Evolutionary conservation across 2,888 invertebrate species (phyloP), one percentile per base, ranked within the genome.

Genomic region (Chironomus riparius): DNA sequence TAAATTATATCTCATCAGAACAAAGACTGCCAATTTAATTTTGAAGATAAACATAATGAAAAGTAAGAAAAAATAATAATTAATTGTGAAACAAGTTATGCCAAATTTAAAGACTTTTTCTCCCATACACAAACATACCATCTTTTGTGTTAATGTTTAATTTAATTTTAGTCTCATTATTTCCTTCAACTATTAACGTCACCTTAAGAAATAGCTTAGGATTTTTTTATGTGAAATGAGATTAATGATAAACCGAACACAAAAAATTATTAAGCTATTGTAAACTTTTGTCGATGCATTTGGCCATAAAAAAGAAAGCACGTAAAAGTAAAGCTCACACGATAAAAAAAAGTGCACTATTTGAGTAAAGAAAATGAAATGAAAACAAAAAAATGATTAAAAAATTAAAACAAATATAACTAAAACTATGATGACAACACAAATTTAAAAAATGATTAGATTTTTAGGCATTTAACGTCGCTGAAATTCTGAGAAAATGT

Each of bases 101-200:
- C 83, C 80, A 84, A 84, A 82, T 82, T 83, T 79, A 83, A 83
- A 82, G 83, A 84, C 81, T 84, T 84, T 80, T 83, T 78, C 68
- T 18, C 24, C 21, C 21, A 7, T 6, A 56, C 10, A 65, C 65
- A 65, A 12, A 7, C 62, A 62, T 65, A 65, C 65, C 18, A 22
- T 21, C 65, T 7, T 2, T 38, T 38, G 38, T 38, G 38, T 38
- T 28, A 28, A 28, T 28, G 28, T 28, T 28, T 28, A 28, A 28
- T 28, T n/a, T 38, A 38, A 38, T 38, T 38, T 10, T 38, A 38
- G 38, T 38, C 7, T 38, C 10, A 38, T 38, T 38, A 38, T 38
- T 38, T 38, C 38, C 10, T 38, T 38, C 38, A 38, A 38, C 1
- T 38, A 28, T 7, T 38, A 38, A 38, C 4, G 38, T 38, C 38